A percentile compares a stretch with the other conserved stretches of the same genome.
These are phyloP conservation scores for Brachypalpus laphriformis DNA, from an alignment of 2,888 invertebrate genomes.

Conservation along the genomic window DNA sequence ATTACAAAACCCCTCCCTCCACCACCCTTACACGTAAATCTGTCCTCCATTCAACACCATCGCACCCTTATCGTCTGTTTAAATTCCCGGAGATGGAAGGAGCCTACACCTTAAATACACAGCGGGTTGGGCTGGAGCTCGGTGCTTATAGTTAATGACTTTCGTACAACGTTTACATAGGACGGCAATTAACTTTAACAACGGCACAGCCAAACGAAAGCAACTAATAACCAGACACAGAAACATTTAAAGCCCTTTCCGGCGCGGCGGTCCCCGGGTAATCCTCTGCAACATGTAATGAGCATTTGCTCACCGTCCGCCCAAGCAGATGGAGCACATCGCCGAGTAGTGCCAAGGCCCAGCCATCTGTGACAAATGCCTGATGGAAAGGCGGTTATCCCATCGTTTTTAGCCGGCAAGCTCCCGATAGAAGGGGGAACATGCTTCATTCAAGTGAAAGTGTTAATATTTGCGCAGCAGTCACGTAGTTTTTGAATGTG, in stretches of 20 bases:
- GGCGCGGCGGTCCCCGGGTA: not conserved
- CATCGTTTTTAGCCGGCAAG: not conserved
- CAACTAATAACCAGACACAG: constrained; percentile 49
- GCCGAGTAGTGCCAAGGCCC: not conserved
- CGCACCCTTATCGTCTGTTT: not conserved
- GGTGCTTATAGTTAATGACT: constrained; percentile 55
- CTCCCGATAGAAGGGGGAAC: not conserved
- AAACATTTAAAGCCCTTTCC: constrained; percentile 7
- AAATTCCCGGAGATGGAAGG: not conserved
- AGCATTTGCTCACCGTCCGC: constrained; percentile 3
- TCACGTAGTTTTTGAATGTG: constrained; percentile 41
- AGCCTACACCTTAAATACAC: not conserved
- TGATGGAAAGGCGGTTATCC: constrained; percentile 42
- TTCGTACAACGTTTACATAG: constrained; percentile 62
- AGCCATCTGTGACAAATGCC: constrained; percentile 68
- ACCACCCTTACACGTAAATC: not conserved
- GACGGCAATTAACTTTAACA: constrained; percentile 68
- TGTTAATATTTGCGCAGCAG: constrained; percentile 58
- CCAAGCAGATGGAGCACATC: not conserved
- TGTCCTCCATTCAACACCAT: not conserved
- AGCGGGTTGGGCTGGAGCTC: not conserved
- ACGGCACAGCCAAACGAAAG: constrained; percentile 30
- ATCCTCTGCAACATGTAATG: constrained; percentile 30
- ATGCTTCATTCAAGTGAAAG: constrained; percentile 53
- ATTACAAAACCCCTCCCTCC: constrained; percentile 13